Base-by-base conservation (phyloP, 2,113 vertebrate species). In the Melospiza melodia region DNA sequence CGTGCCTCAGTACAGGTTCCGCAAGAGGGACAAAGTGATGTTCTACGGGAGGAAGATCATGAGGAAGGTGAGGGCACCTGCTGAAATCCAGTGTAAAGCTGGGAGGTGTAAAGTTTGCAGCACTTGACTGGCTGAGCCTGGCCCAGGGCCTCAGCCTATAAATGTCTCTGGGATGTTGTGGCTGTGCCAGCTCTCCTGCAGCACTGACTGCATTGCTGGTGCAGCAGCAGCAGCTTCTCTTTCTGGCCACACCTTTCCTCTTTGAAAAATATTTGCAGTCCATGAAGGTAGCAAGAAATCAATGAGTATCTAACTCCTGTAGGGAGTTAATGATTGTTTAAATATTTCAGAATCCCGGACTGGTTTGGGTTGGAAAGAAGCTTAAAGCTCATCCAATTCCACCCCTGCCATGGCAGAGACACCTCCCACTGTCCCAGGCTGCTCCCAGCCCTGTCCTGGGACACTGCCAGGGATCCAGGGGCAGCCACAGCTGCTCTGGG, bases 31-130 rank as follows among this genome's bases (percentile, higher is more conserved):
- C 98, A 99, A 99, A 91, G 98, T 99, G 58, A 97, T 99, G 98
- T 99, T 99, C 95, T 99, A 99, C 1, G 99, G 99, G 30, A 96
- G 99, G 58, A 99, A 99, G 97, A 99, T 99, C 93, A 99, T 99
- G 98, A 98, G 99, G 79, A 99, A 99, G 98, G 99, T 99, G 84
- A 87, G 62, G 2, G 5, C 11, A 2, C 21, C 55, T 33, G 61
- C 25, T 23, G 21, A 66, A 67, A 92, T 27, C 37, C n/a, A 17
- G 8, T 7, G 59, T 61, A 19, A 39, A 39, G 59, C 5, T 2
- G 3, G 33, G 76, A 84, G 39, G 30, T 55, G 44, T 61, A 6
- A 68, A 65, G 4, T 46, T 37, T 15, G 49, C 19, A 39, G 1
- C 30, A 2, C 14, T 57, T 72, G 9, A 21, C 21, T 67, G 51